Evolutionary conservation across 2,113 vertebrate species (phyloP).

Genomic region (Xenopus borealis): DNA sequence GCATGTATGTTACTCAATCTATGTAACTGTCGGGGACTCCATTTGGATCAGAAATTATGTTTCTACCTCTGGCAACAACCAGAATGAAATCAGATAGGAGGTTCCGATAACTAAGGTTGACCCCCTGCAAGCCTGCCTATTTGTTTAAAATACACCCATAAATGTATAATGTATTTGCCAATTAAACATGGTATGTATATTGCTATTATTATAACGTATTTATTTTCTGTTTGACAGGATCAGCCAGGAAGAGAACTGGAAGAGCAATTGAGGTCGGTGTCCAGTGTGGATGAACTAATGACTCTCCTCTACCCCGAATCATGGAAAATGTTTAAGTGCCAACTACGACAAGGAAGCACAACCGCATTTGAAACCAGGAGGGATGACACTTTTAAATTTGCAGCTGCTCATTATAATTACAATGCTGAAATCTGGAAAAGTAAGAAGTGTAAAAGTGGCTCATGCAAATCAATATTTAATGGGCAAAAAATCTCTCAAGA

Average conservation of each 20-base stretch:
- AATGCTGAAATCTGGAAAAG: slow-evolving; percentile 91
- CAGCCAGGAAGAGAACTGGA: slow-evolving; percentile 78
- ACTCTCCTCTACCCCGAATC: slow-evolving; percentile 88
- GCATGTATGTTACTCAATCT: too few species aligned
- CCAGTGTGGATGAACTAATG: slow-evolving; percentile 95
- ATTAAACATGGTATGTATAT: too few species aligned
- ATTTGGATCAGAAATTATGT: too few species aligned
- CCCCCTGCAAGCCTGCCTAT: too few species aligned
- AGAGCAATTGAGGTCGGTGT: slow-evolving; percentile 83
- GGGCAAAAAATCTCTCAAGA: too few species aligned
- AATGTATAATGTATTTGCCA: too few species aligned
- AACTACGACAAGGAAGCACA: slow-evolving; percentile 72
- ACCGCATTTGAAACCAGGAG: slow-evolving; percentile 57
- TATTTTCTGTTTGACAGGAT: slow-evolving; percentile 67
- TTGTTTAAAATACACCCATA: too few species aligned
- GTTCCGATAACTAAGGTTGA: too few species aligned
- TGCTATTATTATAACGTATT: neutral
- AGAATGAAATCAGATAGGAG: too few species aligned
- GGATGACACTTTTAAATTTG: slow-evolving; percentile 77
- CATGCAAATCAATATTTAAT: too few species aligned
- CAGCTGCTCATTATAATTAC: slow-evolving; percentile 77
- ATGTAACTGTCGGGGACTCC: too few species aligned
- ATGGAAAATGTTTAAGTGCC: slow-evolving; percentile 91
- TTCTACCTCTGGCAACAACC: too few species aligned
- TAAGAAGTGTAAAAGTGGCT: slow-evolving; percentile 52